These are phyloP conservation scores for Lepisosteus oculatus DNA, from an alignment of 2,113 vertebrate species.

Conservation along the genomic window DNA sequence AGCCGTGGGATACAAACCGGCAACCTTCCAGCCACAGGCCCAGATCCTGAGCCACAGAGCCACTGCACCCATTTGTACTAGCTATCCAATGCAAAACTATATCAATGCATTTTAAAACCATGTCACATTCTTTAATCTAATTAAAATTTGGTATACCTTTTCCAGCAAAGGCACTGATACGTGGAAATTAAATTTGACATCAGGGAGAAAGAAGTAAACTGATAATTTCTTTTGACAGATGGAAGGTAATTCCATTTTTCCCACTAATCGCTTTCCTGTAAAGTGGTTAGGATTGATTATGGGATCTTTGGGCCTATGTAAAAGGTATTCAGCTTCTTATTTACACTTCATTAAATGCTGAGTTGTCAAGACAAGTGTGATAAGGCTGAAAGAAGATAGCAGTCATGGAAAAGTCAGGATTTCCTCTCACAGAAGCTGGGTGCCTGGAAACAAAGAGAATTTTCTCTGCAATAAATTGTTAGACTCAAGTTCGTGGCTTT, in stretches of 20 bases:
- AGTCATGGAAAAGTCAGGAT: not conserved
- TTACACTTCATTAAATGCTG: not conserved
- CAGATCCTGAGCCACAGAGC: too few species aligned
- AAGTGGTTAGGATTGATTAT: not conserved
- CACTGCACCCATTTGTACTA: too few species aligned
- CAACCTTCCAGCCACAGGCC: too few species aligned
- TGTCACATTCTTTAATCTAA: not conserved
- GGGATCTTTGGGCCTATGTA: not conserved
- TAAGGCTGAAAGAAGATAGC: not conserved
- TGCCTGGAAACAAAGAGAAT: not conserved
- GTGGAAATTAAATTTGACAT: conserved; percentile 1
- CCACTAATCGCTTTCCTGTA: not conserved
- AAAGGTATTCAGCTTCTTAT: not conserved
- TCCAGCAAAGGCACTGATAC: not conserved
- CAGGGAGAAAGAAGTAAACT: conserved; percentile 1
- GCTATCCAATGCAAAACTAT: too few species aligned
- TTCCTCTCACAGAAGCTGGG: not conserved
- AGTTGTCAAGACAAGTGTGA: not conserved
- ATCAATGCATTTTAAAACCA: too few species aligned
- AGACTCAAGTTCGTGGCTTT: not conserved
- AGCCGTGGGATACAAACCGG: too few species aligned
- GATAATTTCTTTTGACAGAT: not conserved
- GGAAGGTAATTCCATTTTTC: conserved; percentile 3
- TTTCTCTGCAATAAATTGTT: not conserved
- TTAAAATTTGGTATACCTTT: not conserved